Evolutionary conservation across 2,888 invertebrate genomes (phyloP), one percentile per base, ranked within the genome.

Genomic region (Tetragnatha montana): DNA sequence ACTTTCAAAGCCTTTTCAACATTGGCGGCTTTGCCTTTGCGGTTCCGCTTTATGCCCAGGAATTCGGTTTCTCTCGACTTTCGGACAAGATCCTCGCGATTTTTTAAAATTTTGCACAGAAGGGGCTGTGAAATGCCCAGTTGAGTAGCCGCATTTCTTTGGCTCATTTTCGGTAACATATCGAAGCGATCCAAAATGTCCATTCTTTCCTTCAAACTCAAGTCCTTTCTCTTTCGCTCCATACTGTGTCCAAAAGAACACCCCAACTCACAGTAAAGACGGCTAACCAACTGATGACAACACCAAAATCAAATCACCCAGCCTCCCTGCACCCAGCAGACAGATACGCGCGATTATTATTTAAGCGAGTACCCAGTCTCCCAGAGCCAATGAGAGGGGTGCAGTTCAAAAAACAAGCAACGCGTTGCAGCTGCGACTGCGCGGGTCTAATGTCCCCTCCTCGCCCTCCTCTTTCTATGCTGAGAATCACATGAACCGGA

Each of bases 101-200:
- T 82, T 73, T 71, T 71, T 47, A 82, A 50, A 73, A 71, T 82
- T 73, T 73, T 82, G 21, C 82, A 82, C 35, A 82, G 47, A 47
- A 82, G 73, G 19, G 71, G 47, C 71, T 82, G 47, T 17, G 73
- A 82, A 21, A 82, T 71, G 35, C 73, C n/a, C 19, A 82, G 22
- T 12, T 49, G 17, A n/a, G 21, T 49, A 49, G 71, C 71, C 35
- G 82, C 82, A 49, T 73, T 82, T 50, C 73, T 21, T 82, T 82
- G 82, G 49, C 71, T 82, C 82, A 82, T 82, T 69, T 82, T 73
- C 19, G 50, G 71, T 49, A 82, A 73, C 14, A 49, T 73, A 73
- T 82, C 73, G n/a, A 35, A 82, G 21, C 19, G 82, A n/a, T 82
- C n/a, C 47, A 82, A 82, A 82, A 82, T 71, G 14, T 71, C 70